Evolutionary conservation across 2,888 invertebrate species (phyloP).

Genomic region (Cephalotes varians): DNA sequence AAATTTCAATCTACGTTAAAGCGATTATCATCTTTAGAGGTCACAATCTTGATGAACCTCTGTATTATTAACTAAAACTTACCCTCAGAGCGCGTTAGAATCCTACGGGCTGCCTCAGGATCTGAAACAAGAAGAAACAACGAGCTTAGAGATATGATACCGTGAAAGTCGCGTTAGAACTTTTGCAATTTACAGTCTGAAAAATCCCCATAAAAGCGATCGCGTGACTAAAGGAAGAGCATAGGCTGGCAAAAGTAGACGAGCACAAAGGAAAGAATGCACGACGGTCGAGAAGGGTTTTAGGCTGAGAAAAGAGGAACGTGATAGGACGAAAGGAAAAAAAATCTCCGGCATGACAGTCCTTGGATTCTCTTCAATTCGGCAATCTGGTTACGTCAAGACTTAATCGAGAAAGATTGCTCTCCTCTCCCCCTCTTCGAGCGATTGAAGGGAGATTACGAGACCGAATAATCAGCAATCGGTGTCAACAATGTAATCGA

Average conservation of each 20-base stretch:
- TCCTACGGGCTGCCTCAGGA: constrained; percentile 71
- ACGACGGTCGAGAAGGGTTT: background rate
- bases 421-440: background rate
- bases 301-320: constrained; percentile 7
- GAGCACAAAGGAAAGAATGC: constrained; percentile 24
- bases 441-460: constrained; percentile 52
- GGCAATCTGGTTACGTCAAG: constrained; percentile 46
- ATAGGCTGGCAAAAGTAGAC: constrained; percentile 36
- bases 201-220: constrained; percentile 77
- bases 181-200: constrained; percentile 81
- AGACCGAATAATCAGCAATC: constrained; percentile 52
- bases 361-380: constrained; percentile 18
- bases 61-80: constrained; percentile 70
- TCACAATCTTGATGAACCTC: constrained; percentile 43
- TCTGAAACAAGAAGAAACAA: constrained; percentile 79
- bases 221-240: constrained; percentile 69
- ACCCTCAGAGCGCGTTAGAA: constrained; percentile 68
- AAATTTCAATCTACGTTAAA: constrained; percentile 49
- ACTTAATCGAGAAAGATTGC: constrained; percentile 63
- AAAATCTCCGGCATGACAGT: constrained; percentile 40
- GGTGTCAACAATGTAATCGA: constrained; percentile 63
- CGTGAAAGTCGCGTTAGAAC: constrained; percentile 70
- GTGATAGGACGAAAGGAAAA: constrained; percentile 5
- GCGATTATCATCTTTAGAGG: constrained; percentile 40
- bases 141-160: constrained; percentile 67